A percentile compares a stretch with the other conserved stretches of the same genome.
These are phyloP conservation scores for Perdita meconis DNA, from an alignment of 2,888 invertebrate genomes.

Conservation along the genomic window DNA sequence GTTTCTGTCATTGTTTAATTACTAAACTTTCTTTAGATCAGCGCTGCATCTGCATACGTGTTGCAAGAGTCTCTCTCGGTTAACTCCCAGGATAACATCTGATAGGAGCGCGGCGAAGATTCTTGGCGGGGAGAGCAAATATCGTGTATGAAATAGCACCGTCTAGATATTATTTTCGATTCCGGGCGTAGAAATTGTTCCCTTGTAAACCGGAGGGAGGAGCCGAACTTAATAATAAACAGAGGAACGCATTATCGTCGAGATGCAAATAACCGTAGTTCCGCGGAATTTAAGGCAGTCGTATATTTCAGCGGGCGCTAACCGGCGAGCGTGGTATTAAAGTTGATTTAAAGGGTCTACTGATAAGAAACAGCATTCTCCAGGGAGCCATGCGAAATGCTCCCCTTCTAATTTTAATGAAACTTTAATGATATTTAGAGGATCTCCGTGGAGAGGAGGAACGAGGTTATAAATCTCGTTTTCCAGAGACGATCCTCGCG, in stretches of 20 bases:
- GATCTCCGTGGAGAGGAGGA: slow-evolving; percentile 48
- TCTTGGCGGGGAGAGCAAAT: background rate
- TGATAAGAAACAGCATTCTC: slow-evolving; percentile 70
- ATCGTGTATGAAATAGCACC: background rate
- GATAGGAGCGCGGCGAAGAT: background rate
- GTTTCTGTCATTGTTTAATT: too few relatives aligned
- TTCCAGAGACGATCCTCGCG: slow-evolving; percentile 46
- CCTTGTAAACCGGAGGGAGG: background rate
- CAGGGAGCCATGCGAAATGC: slow-evolving; percentile 58
- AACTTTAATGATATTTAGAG: slow-evolving; percentile 71
- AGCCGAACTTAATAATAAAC: slow-evolving; percentile 49
- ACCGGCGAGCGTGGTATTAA: slow-evolving; percentile 63
- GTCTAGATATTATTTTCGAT: slow-evolving; percentile 11
- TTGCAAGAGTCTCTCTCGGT: too few relatives aligned
- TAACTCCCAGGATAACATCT: too few relatives aligned
- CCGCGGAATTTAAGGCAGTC: slow-evolving; percentile 51
- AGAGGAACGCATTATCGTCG: slow-evolving; percentile 50
- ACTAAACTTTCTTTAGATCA: too few relatives aligned
- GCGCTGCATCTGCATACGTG: too few relatives aligned
- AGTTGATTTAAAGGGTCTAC: slow-evolving; percentile 69
- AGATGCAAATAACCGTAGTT: slow-evolving; percentile 58
- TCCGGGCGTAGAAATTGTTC: background rate
- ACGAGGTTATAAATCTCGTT: slow-evolving; percentile 49
- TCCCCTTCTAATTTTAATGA: slow-evolving; percentile 69
- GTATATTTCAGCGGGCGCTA: slow-evolving; percentile 58